Base-by-base conservation (phyloP, 1,140 invertebrate species). In the Zophobas atratus region DNA sequence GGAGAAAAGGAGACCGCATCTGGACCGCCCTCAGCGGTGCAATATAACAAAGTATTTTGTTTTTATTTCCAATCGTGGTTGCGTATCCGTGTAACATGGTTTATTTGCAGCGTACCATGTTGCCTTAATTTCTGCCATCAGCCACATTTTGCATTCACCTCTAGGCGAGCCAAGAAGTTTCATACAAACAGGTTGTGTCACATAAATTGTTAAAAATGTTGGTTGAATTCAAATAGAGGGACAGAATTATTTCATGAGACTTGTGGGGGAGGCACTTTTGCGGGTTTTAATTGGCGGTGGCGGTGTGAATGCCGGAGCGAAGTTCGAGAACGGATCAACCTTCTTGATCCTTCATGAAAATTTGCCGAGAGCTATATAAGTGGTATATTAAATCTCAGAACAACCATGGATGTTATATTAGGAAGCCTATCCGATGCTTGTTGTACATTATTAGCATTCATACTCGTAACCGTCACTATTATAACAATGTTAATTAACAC, bases 401-500 rank as follows among this genome's bases (percentile, higher is more conserved):
- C 70, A 79, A 76, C 71, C 73, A 48, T 80, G 49, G 79, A 77
- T 77, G 70, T 77, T 80, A 82, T 79, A 78, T 79, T 74, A 70
- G 8, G 71, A 39, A 41, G 46, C 53, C 70, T 77, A 67, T 74
- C 75, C 53, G 78, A 46, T 75, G 74, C 77, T 82, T 79, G 81
- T 82, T 82, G 77, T 79, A 81, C 81, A 81, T 83, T 85, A 85
- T 85, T 85, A 85, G 83, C 83, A 85, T 85, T 85, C 82, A 82
- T 77, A 82, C 81, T 80, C 79, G 75, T 81, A 83, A 81, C 81
- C 80, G 81, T 82, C 80, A 83, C 81, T 80, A 84, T 82, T 84
- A 82, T 85, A 83, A 82, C 82, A 83, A 85, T 85, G 80, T 84
- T 85, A 85, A 85, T 84, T 84, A 84, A 85, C 75, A 78, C 77